Evolutionary conservation across 2,888 invertebrate species (phyloP), one percentile per base, ranked within the genome.

Genomic region (Drymonia ruficornis): DNA sequence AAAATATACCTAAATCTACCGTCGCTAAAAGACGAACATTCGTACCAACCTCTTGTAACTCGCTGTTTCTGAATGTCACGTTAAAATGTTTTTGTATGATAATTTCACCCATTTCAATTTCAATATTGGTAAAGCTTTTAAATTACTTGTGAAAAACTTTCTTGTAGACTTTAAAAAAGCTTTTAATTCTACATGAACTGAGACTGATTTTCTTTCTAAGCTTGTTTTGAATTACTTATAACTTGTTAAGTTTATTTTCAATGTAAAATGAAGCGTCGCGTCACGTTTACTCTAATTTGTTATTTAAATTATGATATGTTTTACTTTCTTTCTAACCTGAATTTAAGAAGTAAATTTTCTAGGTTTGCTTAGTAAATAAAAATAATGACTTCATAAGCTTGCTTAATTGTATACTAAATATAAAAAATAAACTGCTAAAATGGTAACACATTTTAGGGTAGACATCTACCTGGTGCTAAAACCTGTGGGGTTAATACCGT

Each of bases 151-250:
- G 36, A 40, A 16, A 15, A 16, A 40, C 40, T 40, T 40, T 40
- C 0, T 9, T 40, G 7, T 16, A 16, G 40, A 40, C 40, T 40
- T 16, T 40, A 16, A 40, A 40, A 40, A 40, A 13, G 36, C 36
- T n/a, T 34, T 34, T 6, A 34, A 34, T 34, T n/a, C n/a, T 36
- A 36, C 36, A 36, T n/a, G n/a, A 44, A 38, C 36, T 28, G 28
- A 40, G 3, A 29, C 13, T 38, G 16, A 47, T 38, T 7, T 28
- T 52, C 28, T 52, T 47, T n/a, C n/a, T 38, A 29, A 47, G 40
- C 29, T 47, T 29, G 38, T 47, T 46, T 18, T 13, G 16, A 40
- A 29, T 47, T 47, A 52, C 18, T 46, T 42, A 31, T 18, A 38
- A 29, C 13, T 36, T 11, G 19, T 45, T 9, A 34, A 34, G 12